A percentile compares a stretch with the other conserved stretches of the same genome.
Evolutionary conservation across 1,140 invertebrate species (phyloP).

Genomic region (Microplitis mediator): DNA sequence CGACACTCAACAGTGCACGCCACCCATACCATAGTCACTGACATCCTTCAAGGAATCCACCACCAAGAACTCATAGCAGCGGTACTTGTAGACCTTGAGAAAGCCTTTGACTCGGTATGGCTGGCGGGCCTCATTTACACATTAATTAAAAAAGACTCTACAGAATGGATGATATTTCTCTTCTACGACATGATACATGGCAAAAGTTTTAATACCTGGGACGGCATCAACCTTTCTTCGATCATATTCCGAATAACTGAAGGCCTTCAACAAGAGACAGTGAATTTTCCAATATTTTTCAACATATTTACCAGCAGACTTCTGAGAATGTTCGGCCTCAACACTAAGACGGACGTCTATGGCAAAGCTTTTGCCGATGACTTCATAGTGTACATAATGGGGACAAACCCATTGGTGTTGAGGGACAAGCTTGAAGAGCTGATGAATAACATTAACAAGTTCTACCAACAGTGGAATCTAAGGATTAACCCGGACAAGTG

Average conservation of each 20-base stretch:
- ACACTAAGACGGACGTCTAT: neutral
- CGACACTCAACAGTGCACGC: neutral
- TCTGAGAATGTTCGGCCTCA: neutral
- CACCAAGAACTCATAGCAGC: neutral
- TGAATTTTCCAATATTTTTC: neutral
- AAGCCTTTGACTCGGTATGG: slow-evolving; percentile 7
- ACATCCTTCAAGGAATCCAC: neutral
- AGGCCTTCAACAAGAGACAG: neutral
- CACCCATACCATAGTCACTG: neutral
- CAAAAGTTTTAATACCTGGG: neutral
- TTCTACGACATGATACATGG: neutral
- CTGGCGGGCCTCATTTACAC: neutral
- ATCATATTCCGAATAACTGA: neutral
- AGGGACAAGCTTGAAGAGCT: neutral
- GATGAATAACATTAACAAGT: slow-evolving; percentile 11
- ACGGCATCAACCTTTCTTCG: neutral
- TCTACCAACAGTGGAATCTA: slow-evolving; percentile 14
- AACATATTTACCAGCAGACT: neutral
- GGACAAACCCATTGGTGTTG: neutral
- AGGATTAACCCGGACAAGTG: slow-evolving; percentile 14
- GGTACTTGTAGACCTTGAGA: neutral
- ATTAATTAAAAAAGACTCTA: neutral
- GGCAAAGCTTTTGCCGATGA: neutral
- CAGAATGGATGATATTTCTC: neutral
- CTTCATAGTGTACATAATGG: neutral